Evolutionary conservation across 1,140 invertebrate genomes (phyloP).

Genomic region (Dreissena polymorpha): DNA sequence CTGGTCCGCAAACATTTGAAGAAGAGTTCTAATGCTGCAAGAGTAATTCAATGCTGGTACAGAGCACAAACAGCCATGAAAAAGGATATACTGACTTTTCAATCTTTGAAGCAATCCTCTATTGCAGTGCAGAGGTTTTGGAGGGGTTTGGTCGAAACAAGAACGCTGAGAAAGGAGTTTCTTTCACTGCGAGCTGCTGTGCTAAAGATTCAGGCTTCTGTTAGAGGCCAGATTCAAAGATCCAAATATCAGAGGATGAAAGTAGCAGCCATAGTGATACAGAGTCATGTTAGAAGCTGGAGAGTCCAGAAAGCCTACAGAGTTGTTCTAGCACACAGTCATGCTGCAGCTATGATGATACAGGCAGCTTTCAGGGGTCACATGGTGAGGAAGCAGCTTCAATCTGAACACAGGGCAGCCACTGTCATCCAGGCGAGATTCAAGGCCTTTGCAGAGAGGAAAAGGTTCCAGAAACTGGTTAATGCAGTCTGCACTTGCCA

Average conservation of each 20-base stretch:
- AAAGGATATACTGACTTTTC: constrained; percentile 5
- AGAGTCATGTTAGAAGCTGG: constrained; percentile 25
- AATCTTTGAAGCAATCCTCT: constrained; percentile 18
- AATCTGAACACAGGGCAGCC: constrained; percentile 22
- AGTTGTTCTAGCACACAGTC: constrained; percentile 16
- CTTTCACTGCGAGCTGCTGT: constrained; percentile 48
- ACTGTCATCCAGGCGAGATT: constrained; percentile 46
- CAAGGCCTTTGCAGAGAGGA: constrained; percentile 11
- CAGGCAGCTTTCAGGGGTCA: constrained; percentile 52
- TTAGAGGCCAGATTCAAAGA: constrained; percentile 26
- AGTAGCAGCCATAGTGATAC: constrained; percentile 56
- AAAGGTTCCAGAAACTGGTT: constrained; percentile 28
- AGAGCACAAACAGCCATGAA: constrained; percentile 42
- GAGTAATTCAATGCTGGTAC: constrained; percentile 52
- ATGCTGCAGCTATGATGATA: constrained; percentile 46
- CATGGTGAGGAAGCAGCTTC: constrained; percentile 13
- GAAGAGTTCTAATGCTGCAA: constrained; percentile 16
- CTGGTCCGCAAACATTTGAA: neutral
- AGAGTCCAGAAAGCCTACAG: neutral
- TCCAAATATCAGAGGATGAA: constrained; percentile 37
- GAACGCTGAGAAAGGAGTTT: constrained; percentile 9
- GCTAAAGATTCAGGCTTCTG: constrained; percentile 60
- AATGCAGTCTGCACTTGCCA: constrained; percentile 47
- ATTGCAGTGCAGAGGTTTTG: constrained; percentile 42
- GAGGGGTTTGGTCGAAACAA: constrained; percentile 12